phyloP scores from a whole-genome alignment of 2,797 vertebrate genomes.

The Helarctos malayanus region DNA sequence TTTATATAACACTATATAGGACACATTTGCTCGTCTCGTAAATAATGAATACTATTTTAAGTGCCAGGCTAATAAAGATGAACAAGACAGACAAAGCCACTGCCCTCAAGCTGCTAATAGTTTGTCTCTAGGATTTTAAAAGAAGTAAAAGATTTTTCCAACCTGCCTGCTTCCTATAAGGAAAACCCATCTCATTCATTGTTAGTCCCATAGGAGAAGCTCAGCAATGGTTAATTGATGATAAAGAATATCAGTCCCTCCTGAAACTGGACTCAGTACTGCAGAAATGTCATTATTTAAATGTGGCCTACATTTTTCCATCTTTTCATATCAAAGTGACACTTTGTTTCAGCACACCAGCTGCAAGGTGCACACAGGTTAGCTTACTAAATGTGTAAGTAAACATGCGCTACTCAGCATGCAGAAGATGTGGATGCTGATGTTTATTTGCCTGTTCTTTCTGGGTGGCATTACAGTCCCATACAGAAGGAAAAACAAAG shows the following conservation, averaged over 20 bases:
- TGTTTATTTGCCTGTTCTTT: not conserved
- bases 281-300: slow-evolving; percentile 71
- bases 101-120: not conserved
- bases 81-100: not conserved
- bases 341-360: not conserved
- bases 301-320: slow-evolving; percentile 53
- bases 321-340: not conserved
- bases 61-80: not conserved
- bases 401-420: not conserved
- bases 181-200: not conserved
- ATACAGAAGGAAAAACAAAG: not conserved
- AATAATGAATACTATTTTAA: not conserved
- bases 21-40: slow-evolving; percentile 8
- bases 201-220: not conserved
- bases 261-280: slow-evolving; percentile 76
- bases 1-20: not conserved
- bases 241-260: slow-evolving; percentile 67
- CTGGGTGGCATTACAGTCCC: not conserved
- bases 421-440: not conserved
- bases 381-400: not conserved
- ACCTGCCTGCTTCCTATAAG: not conserved
- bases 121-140: not conserved
- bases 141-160: not conserved
- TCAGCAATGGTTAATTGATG: not conserved
- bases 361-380: not conserved